A percentile compares a stretch with the other conserved stretches of the same genome.
phyloP scores from a whole-genome alignment of 1,140 invertebrate species.

The Lepidurus packardi region DNA sequence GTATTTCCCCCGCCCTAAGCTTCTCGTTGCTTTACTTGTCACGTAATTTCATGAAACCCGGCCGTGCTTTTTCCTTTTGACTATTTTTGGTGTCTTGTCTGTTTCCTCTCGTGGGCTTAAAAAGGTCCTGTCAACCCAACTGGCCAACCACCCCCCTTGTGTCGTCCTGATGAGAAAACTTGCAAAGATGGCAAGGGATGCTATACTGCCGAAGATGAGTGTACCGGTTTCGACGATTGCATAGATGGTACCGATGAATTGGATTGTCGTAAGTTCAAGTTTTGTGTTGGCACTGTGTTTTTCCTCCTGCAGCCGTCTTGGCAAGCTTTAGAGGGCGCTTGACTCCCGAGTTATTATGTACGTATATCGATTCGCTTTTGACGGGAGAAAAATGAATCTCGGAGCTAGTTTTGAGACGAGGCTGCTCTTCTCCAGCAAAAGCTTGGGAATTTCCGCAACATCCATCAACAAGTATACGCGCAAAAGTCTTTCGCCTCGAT shows the following conservation, averaged over 20 bases:
- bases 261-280: constrained; percentile 42
- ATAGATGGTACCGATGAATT: constrained; percentile 49
- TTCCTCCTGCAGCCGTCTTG: background rate
- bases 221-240: constrained; percentile 52
- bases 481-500: background rate
- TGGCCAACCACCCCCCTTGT: background rate
- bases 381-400: background rate
- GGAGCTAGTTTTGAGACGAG: background rate
- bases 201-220: constrained; percentile 41
- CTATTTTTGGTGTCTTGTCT: background rate
- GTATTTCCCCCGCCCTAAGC: constrained; percentile 33
- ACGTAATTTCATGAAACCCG: background rate
- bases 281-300: background rate
- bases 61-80: background rate
- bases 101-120: background rate
- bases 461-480: constrained; percentile 8
- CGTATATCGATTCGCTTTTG: background rate
- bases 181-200: constrained; percentile 41
- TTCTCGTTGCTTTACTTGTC: background rate
- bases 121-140: background rate
- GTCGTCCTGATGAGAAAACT: constrained; percentile 37
- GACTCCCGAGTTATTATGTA: background rate
- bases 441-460: background rate
- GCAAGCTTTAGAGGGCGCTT: background rate
- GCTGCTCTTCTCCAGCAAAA: background rate